Evolutionary conservation across 2,113 vertebrate species (phyloP).

Genomic region (Chunga burmeisteri): DNA sequence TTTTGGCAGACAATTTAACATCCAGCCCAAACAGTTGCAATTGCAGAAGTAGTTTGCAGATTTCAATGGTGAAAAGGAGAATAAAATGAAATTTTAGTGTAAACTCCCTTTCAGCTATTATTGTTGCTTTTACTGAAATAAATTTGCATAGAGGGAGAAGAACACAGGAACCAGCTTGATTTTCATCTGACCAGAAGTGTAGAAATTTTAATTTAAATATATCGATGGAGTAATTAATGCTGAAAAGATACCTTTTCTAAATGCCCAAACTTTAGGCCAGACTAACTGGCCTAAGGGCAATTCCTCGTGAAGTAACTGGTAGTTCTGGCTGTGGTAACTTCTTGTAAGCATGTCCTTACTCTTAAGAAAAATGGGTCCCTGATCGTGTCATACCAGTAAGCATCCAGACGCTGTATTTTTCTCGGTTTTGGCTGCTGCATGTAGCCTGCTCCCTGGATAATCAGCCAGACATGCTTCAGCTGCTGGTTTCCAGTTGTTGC

Average conservation of each 20-base stretch:
- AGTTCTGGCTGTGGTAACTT: not conserved
- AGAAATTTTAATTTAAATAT: not conserved
- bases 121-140: not conserved
- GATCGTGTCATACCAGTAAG: not conserved
- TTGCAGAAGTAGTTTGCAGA: not conserved
- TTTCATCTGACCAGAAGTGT: not conserved
- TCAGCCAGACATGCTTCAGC: slow-evolving; percentile 12
- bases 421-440: not conserved
- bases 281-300: not conserved
- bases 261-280: too few species aligned
- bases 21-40: not conserved
- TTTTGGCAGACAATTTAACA: slow-evolving; percentile 54
- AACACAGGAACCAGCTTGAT: not conserved
- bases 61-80: not conserved
- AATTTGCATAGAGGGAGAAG: not conserved
- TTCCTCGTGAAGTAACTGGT: not conserved
- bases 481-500: slow-evolving; percentile 20
- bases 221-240: not conserved
- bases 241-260: not conserved
- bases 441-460: not conserved
- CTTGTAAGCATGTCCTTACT: not conserved
- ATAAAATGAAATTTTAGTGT: not conserved
- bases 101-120: not conserved
- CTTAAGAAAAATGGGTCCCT: not conserved
- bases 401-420: not conserved